Evolutionary conservation across 2,888 invertebrate genomes (phyloP), one percentile per base, ranked within the genome.

Genomic region (Apamea monoglypha): DNA sequence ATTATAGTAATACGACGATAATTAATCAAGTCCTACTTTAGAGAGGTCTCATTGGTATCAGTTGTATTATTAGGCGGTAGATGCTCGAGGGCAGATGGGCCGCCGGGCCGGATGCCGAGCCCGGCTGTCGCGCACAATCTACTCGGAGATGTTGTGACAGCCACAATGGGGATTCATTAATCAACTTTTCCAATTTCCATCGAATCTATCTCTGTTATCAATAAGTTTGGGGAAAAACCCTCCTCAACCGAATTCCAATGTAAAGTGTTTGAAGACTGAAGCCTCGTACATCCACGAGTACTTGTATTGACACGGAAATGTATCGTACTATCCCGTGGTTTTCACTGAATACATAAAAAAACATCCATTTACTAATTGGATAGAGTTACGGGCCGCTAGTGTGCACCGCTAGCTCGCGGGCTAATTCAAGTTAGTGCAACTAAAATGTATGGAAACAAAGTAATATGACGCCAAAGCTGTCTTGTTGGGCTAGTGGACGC

Each of bases 121-220:
- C 75, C 74, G 61, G 68, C 63, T 82, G 83, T 82, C 85, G 36
- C 74, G 72, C 88, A 89, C 91, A 91, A 93, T 91, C 92, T 91
- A 89, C 91, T 81, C 87, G 76, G 85, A 87, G 86, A 90, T 92
- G 90, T 89, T 90, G 87, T 92, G 93, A 92, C 92, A 91, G 83
- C 89, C 87, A 93, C 92, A 95, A 94, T 93, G 87, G 88, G 89
- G 89, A 92, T 93, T 95, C 94, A 95, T 96, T 96, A 95, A 95
- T 95, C 94, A 96, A 96, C 95, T 96, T 96, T 96, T 95, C 92
- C 94, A 95, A 96, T 96, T 96, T 94, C 90, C 92, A 91, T 92
- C 92, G 88, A 91, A 92, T 91, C 90, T 90, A 91, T 86, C 86
- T 89, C 88, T 88, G 88, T 91, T 92, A 91, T 92, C 89, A 86